Base-by-base conservation (phyloP, 2,888 invertebrate species). In the Icerya purchasi region DNA sequence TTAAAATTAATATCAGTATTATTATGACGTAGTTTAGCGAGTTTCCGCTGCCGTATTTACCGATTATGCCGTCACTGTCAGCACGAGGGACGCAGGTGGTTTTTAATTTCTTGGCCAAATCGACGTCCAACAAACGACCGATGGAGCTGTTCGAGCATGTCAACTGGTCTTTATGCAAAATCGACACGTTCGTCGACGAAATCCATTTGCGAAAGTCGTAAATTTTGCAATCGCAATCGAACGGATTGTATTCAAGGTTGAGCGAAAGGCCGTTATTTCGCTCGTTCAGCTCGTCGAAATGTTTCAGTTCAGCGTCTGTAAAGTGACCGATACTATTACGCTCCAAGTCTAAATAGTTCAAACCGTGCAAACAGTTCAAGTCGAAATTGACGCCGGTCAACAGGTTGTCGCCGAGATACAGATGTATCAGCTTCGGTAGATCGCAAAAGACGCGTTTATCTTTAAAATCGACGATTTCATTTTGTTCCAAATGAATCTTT, bases 401-500 rank as follows among this genome's bases (percentile, higher is more conserved):
- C n/a, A 71, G 70, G 65, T 82, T 82, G 65, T 83, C 78, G n/a
- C 81, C 82, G 56, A 86, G 70, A 69, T 84, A 79, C 1, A 86
- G 72, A 67, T 84, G 81, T 63, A 78, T 73, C 2, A 86, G 69
- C 57, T 75, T 75, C 0, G 81, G 80, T 22, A 85, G 70, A 66
- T 80, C 79, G 66, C 85, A 86, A 68, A 86, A 86, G 1, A 84
- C 78, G 53, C 75, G 75, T 18, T 74, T 72, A 68, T 83, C 81
- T 61, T 74, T 74, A 64, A 84, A 82, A 56, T 75, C 73, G 23
- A 76, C 77, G 25, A 86, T 84, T 69, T 84, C 82, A 68, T 86
- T 86, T 66, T 84, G 83, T 66, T 85, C 85, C 66, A 86, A 70
- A 69, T 86, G 84, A 1, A 86, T 70, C 67, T 84, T 84, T 63